Evolutionary conservation across 2,113 vertebrate species (phyloP), one percentile per base, ranked within the genome.

Genomic region (Gobio gobio): DNA sequence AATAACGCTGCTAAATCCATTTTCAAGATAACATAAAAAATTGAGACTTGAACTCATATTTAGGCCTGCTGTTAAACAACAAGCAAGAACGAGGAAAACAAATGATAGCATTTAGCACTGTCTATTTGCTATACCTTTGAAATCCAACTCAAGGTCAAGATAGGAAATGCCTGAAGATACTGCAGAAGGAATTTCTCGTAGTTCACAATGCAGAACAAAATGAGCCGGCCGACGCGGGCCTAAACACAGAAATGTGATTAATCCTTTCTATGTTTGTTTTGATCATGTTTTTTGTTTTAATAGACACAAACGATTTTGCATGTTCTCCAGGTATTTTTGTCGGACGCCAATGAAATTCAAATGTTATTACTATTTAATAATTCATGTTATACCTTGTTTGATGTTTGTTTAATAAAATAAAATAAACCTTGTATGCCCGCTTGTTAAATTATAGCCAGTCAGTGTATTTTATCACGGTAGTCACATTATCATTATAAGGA

Each of bases 91-190:
- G 45, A 26, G 45, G 61, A 45, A 9, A 54, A 24, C 14, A 10
- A 61, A 58, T 6, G 10, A 10, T 22, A 3, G 3, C 51, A 29
- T 22, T 70, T 33, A 51, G 24, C n/a, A 56, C 16, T 13, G 40
- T 10, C 18, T 51, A 36, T 73, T 68, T 61, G 26, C 22, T 68
- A 33, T 4, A 33, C 61, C 40, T 76, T 70, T 49, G 36, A 84
- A 75, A 59, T 3, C 33, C 20, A 76, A 76, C 64, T 80, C 85
- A 89, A 88, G 83, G 84, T 83, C 75, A 88, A 87, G 61, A 80
- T 54, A 72, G 63, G 81, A 80, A 76, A 78, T 82, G n/a, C 72
- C 70, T 70, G 56, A 12, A 49, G 24, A 49, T 2, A 24, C 58
- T 74, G 73, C 18, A 73, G n/a, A 76, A 33, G 29, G 18, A 45